Evolutionary conservation across 2,113 vertebrate species (phyloP), one percentile per base, ranked within the genome.

Genomic region (Saccopteryx bilineata): DNA sequence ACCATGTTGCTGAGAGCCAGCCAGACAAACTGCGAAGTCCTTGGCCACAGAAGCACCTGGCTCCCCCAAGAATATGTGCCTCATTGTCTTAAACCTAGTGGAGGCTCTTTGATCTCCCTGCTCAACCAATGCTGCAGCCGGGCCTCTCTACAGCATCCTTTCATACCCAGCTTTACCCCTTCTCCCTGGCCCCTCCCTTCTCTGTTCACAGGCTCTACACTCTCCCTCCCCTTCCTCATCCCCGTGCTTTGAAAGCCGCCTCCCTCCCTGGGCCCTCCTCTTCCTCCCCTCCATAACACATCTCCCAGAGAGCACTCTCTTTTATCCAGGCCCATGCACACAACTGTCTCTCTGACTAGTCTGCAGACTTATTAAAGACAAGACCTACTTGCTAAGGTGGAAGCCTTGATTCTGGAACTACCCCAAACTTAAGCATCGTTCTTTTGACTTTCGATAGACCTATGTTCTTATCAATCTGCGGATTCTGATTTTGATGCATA

Each of bases 41-140:
- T 96, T 87, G 94, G 95, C 95, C 83, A 90, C 75, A 84, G 94
- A 78, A 90, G 84, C 79, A 96, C 95, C 93, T 96, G 75, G 84
- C 54, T 90, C 28, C 72, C 72, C 86, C 71, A 74, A 74, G 78
- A 63, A 90, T 60, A 39, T 61, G n/a, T 9, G 46, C 23, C 63
- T 90, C 68, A 10, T 63, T 58, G 39, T 81, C 76, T 92, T 85
- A 87, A 93, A 79, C 63, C 92, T 50, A 61, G 46, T 33, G 71
- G 76, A 75, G 52, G 28, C 14, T 80, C 85, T 96, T 86, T 83
- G 50, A 91, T 96, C 93, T 96, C 46, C 52, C 65, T 50, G 24
- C 78, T 88, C 63, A 81, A 52, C 86, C 3, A 84, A 84, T 81
- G 65, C 65, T 95, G n/a, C 23, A 31, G 56, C 72, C 92, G 92